Evolutionary conservation across 1,140 invertebrate genomes (phyloP), one percentile per base, ranked within the genome.

Genomic region (Artemia franciscana): DNA sequence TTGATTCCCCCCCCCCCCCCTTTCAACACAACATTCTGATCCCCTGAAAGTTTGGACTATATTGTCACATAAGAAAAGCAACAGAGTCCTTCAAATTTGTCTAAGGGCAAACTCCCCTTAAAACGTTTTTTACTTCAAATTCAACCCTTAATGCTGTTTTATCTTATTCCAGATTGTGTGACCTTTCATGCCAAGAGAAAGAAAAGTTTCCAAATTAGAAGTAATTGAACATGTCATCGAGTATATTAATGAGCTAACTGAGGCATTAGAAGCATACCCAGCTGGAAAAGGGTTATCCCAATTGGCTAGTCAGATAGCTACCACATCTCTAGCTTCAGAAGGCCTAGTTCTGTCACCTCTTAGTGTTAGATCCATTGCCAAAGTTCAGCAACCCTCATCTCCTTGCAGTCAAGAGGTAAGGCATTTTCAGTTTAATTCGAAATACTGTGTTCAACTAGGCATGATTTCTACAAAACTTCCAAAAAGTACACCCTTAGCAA

Each of bases 151-250:
- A n/a, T n/a, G n/a, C n/a, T 58, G 24, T 58, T 18, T 58, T 18
- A 5, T 18, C 57, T 21, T 21, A 3, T 28, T 60, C 18, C 4
- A 60, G 25, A 60, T 28, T 27, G n/a, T 64, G 60, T 59, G 58
- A 25, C 63, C 63, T 30, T 56, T 61, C 63, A 62, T 64, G 63
- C 63, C 63, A 23, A 64, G 61, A 28, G 61, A 64, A 9, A 27
- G 57, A 15, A 64, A 64, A 59, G 63, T 64, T 1, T 88, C 88
- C 21, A 93, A 94, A 71, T 75, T 94, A 72, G 89, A 94, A 75
- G 87, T 96, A 57, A 92, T 95, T 60, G 89, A 94, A 70, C 82
- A 92, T 71, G 91, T 95, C 15, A 96, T 96, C 72, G 91, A 94
- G 71, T 96, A 96, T 73, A 96, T 96, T 68, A 88, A 90, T 71